phyloP scores from a whole-genome alignment of 2,113 vertebrate species.

The Pyrgilauda ruficollis region DNA sequence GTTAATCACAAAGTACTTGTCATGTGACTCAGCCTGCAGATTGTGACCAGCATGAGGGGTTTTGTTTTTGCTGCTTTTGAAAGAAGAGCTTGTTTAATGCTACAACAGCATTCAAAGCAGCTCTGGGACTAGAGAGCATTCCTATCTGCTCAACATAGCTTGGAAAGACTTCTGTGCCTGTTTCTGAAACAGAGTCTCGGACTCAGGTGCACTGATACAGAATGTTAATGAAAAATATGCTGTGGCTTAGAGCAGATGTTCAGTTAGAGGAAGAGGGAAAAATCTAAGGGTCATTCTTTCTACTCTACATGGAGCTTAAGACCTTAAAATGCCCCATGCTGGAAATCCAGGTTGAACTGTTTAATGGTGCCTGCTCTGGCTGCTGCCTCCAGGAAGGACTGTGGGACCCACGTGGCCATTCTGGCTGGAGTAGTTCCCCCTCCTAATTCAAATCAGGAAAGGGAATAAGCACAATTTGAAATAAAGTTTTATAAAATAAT shows the following conservation, averaged over 20 bases:
- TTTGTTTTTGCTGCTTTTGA: slow-evolving; percentile 30
- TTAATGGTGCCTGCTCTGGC: background rate
- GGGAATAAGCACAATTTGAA: slow-evolving; percentile 14
- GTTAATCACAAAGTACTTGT: background rate
- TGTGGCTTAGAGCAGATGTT: slow-evolving; percentile 1
- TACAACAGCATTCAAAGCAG: slow-evolving; percentile 17
- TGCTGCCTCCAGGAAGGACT: background rate
- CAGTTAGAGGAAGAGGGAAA: background rate
- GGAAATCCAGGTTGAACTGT: slow-evolving; percentile 19
- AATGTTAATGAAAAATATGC: background rate
- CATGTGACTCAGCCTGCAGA: slow-evolving; percentile 27
- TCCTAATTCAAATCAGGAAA: slow-evolving; percentile 14
- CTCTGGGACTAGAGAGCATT: background rate
- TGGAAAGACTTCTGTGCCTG: background rate
- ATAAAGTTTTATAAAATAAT: slow-evolving; percentile 15
- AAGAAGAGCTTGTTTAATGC: slow-evolving; percentile 39
- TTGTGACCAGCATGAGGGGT: background rate
- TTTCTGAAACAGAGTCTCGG: background rate
- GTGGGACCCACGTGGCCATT: background rate
- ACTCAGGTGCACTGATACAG: background rate
- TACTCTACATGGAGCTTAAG: slow-evolving; percentile 4
- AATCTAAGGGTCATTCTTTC: background rate
- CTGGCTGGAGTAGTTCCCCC: background rate
- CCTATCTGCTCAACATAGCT: background rate
- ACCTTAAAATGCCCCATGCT: background rate